Conservation (phyloP, 1,140 invertebrate genomes). For the Heliconius himera region DNA sequence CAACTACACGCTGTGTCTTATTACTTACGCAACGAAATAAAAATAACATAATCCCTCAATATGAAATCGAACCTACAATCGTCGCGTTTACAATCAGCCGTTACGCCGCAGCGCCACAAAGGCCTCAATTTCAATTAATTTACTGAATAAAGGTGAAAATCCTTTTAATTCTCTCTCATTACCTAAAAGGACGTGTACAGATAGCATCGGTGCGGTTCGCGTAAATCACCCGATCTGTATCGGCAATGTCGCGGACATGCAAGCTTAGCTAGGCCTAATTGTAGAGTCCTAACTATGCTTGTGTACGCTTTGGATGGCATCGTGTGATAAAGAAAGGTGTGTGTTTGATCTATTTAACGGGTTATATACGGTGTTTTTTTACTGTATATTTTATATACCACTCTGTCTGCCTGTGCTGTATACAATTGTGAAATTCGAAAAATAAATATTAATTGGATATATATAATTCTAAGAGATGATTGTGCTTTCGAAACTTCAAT, state of each 20-base stretch:
- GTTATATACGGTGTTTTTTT: not conserved
- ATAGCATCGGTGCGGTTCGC: constrained; percentile 52
- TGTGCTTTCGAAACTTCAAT: too few species aligned
- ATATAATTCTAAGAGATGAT: not conserved
- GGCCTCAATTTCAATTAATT: constrained; percentile 14
- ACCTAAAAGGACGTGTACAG: constrained; percentile 53
- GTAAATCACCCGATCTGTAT: constrained; percentile 62
- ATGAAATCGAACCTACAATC: not conserved
- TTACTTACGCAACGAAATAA: too few species aligned
- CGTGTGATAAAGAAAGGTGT: not conserved
- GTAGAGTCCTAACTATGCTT: constrained; percentile 34
- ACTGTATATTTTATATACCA: too few species aligned
- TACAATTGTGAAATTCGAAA: too few species aligned
- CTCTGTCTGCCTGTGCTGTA: too few species aligned
- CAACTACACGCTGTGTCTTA: too few species aligned
- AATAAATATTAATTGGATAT: not conserved
- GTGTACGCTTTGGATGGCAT: not conserved
- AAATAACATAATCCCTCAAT: too few species aligned
- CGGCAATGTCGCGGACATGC: constrained; percentile 54
- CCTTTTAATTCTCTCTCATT: constrained; percentile 50
- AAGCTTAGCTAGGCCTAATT: constrained; percentile 60
- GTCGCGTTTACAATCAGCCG: not conserved
- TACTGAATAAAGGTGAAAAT: constrained; percentile 31
- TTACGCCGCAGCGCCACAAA: not conserved
- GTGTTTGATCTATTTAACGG: not conserved